These are phyloP conservation scores for Halichoerus grypus DNA, from an alignment of 2,113 vertebrate genomes.

Conservation along the genomic window DNA sequence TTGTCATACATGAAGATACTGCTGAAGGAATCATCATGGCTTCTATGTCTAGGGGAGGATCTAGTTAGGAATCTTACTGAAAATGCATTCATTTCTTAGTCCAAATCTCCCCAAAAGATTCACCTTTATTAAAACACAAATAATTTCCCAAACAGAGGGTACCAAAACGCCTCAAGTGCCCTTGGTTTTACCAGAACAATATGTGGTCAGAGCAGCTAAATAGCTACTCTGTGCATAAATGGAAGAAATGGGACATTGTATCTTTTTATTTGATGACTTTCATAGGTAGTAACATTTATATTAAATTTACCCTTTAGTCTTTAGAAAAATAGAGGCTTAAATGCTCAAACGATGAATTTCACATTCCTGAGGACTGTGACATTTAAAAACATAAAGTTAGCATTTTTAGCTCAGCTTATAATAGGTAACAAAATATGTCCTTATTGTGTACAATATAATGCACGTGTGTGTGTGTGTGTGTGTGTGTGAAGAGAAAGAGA, in stretches of 20 bases:
- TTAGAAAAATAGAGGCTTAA: constrained; percentile 28
- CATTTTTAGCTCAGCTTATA: constrained; percentile 15
- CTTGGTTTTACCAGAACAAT: neutral
- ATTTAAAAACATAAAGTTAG: constrained; percentile 52
- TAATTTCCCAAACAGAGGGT: neutral
- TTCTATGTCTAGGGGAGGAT: neutral
- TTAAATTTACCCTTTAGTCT: neutral
- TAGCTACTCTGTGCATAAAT: neutral
- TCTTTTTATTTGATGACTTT: neutral
- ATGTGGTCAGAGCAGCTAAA: neutral
- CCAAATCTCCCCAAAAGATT: neutral
- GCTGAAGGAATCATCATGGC: neutral
- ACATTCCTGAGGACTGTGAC: neutral
- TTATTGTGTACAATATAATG: neutral
- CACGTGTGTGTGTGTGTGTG: neutral
- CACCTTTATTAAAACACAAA: neutral
- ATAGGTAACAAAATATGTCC: neutral
- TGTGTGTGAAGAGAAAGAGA: neutral
- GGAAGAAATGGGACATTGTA: neutral
- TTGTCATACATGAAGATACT: neutral
- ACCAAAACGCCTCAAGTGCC: neutral
- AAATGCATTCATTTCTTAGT: neutral
- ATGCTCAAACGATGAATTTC: neutral
- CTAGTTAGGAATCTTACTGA: neutral
- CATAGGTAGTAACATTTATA: neutral